Percentiles rank a stretch among this genome's conserved stretches.
phyloP scores from a whole-genome alignment of 2,797 vertebrate species.

The Lates japonicus region DNA sequence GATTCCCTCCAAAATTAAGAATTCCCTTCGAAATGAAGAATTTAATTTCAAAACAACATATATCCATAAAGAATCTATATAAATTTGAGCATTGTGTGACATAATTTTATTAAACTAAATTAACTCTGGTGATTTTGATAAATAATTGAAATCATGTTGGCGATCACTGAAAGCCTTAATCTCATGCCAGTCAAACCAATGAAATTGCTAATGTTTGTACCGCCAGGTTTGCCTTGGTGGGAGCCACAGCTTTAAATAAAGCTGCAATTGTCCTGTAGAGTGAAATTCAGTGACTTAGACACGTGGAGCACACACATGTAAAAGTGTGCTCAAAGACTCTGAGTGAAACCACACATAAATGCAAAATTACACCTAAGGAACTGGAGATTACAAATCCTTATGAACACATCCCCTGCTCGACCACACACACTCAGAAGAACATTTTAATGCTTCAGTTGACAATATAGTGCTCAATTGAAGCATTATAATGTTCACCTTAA shows the following conservation, averaged over 20 bases:
- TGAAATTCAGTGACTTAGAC: neutral
- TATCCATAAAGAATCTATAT: neutral
- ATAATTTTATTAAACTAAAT: neutral
- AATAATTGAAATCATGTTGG: neutral
- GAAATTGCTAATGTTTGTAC: neutral
- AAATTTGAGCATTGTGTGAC: neutral
- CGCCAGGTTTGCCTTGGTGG: neutral
- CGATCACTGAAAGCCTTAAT: neutral
- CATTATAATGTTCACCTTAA: neutral
- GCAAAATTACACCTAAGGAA: neutral
- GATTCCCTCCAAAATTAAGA: slow-evolving; percentile 31
- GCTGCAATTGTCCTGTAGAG: neutral
- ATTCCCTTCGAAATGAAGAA: slow-evolving; percentile 30
- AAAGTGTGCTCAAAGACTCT: neutral
- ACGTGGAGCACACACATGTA: neutral
- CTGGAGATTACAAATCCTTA: slow-evolving; percentile 1
- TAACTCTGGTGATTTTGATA: neutral
- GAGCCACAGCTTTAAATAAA: neutral
- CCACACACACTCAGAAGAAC: neutral
- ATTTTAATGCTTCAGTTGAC: neutral
- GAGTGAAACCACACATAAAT: too few relatives aligned
- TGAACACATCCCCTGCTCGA: neutral
- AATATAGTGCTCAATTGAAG: neutral
- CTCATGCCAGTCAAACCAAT: neutral
- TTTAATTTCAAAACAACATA: slow-evolving; percentile 3